Conservation (phyloP, 35 echinoderm and acorn worm genomes). For the Chiridota heheva region DNA sequence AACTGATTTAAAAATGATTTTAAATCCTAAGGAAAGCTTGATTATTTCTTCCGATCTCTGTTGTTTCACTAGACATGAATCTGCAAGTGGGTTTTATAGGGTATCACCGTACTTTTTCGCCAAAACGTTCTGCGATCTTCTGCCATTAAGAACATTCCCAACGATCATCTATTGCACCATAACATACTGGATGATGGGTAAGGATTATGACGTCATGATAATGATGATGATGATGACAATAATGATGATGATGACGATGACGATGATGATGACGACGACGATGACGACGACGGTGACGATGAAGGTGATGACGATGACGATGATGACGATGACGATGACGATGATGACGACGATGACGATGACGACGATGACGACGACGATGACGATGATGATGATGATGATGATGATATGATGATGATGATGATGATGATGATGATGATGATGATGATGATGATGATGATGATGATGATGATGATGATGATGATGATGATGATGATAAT, state of each 20-base stretch:
- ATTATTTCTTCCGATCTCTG: neutral
- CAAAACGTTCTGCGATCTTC: constrained; percentile 56
- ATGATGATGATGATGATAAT: constrained; percentile 5
- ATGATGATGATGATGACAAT: neutral
- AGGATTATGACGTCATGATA: neutral
- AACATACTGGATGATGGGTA: constrained; percentile 75
- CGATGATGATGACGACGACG: neutral
- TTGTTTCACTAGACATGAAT: constrained; percentile 56
- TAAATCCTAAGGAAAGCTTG: neutral
- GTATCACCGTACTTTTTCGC: constrained; percentile 55
- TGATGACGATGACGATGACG: too few species aligned
- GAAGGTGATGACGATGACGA: too few species aligned
- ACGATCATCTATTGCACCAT: constrained; percentile 40
- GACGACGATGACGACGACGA: neutral
- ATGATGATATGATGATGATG: too few species aligned
- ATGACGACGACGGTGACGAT: too few species aligned
- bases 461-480: constrained; percentile 6
- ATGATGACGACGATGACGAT: too few species aligned
- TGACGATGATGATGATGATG: neutral
- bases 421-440: constrained; percentile 9
- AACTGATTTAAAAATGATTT: neutral
- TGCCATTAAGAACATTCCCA: constrained; percentile 55
- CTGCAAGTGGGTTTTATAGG: constrained; percentile 57
- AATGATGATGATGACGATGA: neutral
- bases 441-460: constrained; percentile 6